Evolutionary conservation across 2,888 invertebrate genomes (phyloP).

Genomic region (Plebejus anna): DNA sequence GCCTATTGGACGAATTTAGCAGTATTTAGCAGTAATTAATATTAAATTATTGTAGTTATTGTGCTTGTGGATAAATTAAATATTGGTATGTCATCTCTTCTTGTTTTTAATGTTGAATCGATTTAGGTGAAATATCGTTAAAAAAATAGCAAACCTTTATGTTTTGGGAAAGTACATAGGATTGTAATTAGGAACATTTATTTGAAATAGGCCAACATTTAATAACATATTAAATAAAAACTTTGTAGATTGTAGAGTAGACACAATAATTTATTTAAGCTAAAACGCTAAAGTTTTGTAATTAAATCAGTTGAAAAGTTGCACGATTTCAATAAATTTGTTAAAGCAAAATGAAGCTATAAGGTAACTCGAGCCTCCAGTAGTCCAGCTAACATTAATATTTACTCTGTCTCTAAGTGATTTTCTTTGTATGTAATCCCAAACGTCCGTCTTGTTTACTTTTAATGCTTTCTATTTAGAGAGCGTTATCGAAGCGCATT

Average conservation of each 20-base stretch:
- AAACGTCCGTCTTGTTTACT: conserved; percentile 46
- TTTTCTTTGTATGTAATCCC: conserved; percentile 54
- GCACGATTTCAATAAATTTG: conserved; percentile 75
- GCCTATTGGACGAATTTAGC: neutral
- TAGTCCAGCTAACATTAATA: conserved; percentile 54
- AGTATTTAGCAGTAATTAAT: too few relatives aligned
- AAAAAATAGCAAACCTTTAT: too few relatives aligned
- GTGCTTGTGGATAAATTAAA: too few relatives aligned
- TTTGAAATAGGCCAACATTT: too few relatives aligned
- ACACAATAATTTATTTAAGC: neutral
- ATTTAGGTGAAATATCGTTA: too few relatives aligned
- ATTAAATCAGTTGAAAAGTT: conserved; percentile 49
- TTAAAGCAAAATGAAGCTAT: conserved; percentile 69
- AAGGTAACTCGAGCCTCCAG: conserved; percentile 59
- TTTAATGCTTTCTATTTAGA: conserved; percentile 48
- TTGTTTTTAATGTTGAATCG: too few relatives aligned
- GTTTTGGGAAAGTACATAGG: too few relatives aligned
- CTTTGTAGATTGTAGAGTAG: neutral
- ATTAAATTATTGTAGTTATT: too few relatives aligned
- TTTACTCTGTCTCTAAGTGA: conserved; percentile 54
- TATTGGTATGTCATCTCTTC: too few relatives aligned
- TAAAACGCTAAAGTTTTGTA: conserved; percentile 44
- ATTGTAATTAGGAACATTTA: too few relatives aligned
- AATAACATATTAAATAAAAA: too few relatives aligned
- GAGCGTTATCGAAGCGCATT: conserved; percentile 45